phyloP scores from a whole-genome alignment of 1,140 invertebrate genomes.

The Wasmannia auropunctata region DNA sequence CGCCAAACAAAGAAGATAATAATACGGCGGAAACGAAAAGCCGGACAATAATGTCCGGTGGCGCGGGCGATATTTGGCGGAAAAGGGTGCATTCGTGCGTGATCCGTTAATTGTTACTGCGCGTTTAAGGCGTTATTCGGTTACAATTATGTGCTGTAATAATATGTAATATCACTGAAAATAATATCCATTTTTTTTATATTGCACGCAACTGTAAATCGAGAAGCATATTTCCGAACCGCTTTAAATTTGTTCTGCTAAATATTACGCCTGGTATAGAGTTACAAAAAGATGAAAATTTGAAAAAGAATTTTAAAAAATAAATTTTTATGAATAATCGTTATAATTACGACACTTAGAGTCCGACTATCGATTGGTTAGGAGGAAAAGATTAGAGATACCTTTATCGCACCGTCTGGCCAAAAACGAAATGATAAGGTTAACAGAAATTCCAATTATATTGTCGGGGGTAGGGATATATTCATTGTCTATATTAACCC shows the following conservation, averaged over 20 bases:
- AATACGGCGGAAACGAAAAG: conserved; percentile 36
- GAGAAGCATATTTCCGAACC: neutral
- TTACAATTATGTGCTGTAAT: neutral
- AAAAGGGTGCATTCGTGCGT: conserved; percentile 44
- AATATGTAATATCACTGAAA: neutral
- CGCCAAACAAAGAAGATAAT: conserved; percentile 41
- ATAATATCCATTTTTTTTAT: neutral
- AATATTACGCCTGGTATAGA: neutral
- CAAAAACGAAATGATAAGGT: conserved; percentile 52
- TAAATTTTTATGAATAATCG: neutral
- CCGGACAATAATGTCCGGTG: neutral
- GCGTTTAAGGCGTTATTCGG: neutral
- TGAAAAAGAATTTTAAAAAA: neutral
- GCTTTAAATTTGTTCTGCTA: neutral
- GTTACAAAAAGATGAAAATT: neutral
- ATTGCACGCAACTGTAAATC: neutral
- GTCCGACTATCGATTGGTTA: neutral
- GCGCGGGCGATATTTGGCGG: neutral
- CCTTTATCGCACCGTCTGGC: conserved; percentile 40
- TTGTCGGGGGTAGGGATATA: neutral
- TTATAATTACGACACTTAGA: neutral
- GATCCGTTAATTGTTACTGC: conserved; percentile 26
- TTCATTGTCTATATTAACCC: conserved; percentile 43
- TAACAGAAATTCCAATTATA: neutral
- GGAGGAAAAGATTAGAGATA: conserved; percentile 22